phyloP scores from a whole-genome alignment of 2,113 vertebrate genomes.

The Solea solea region DNA sequence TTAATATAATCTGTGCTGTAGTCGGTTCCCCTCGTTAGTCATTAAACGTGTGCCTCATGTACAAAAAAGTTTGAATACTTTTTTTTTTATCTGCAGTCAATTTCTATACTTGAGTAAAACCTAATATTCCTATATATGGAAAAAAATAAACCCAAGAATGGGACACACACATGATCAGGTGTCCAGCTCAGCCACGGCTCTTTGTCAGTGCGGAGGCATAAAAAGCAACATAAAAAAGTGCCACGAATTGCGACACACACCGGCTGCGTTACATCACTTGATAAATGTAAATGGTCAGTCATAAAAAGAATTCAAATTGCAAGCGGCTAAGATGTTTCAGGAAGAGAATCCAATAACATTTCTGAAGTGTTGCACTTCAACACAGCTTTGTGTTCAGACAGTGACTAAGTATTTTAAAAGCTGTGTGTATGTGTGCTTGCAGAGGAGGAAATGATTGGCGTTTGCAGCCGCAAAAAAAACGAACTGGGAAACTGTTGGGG shows the following conservation, averaged over 20 bases:
- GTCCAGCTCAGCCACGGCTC: no score
- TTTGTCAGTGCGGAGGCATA: neutral
- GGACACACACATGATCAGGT: no score
- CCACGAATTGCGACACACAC: neutral
- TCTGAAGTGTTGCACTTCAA: neutral
- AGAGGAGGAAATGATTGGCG: no score
- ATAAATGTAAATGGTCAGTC: neutral
- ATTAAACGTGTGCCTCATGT: constrained; percentile 8
- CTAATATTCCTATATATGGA: no score
- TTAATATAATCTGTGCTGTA: constrained; percentile 10
- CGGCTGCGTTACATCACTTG: neutral
- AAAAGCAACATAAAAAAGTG: neutral
- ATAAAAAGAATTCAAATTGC: neutral
- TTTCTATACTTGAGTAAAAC: no score
- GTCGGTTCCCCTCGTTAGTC: constrained; percentile 4
- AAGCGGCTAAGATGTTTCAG: neutral
- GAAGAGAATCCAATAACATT: neutral
- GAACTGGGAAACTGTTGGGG: no score
- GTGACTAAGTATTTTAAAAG: no score
- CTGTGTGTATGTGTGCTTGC: no score
- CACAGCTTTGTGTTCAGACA: neutral
- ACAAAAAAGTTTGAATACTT: neutral
- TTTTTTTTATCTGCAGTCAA: neutral
- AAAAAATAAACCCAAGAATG: no score
- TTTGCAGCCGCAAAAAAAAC: no score